These are phyloP conservation scores for pig (Sus scrofa) DNA, from an alignment of 2,113 vertebrate genomes.

Conservation along the genomic window DNA sequence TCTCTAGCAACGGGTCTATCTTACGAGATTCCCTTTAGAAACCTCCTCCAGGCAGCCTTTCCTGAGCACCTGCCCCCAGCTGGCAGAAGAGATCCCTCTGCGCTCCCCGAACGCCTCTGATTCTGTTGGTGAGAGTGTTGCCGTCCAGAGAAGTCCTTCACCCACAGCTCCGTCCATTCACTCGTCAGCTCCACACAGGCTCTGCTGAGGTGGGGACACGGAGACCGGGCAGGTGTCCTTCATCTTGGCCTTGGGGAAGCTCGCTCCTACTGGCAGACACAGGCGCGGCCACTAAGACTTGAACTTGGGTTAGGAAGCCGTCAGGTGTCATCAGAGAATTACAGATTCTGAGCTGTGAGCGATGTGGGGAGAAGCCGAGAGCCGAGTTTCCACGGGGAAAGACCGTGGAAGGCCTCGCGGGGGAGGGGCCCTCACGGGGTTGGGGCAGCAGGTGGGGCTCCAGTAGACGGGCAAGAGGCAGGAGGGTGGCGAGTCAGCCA, in stretches of 20 bases:
- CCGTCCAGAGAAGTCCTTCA: rapidly evolving
- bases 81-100: neutral
- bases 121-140: rapidly evolving
- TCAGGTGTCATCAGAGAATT: neutral
- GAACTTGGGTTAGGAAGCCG: neutral
- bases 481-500: rapidly evolving
- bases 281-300: neutral
- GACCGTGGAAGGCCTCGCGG: neutral
- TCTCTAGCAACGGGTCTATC: rapidly evolving
- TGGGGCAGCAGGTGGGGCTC: rapidly evolving
- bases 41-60: neutral
- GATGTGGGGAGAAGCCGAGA: neutral
- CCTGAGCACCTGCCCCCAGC: neutral
- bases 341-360: neutral
- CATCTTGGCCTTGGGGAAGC: neutral
- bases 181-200: neutral
- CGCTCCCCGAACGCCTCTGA: neutral
- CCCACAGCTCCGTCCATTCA: rapidly evolving
- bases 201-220: rapidly evolving
- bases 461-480: neutral
- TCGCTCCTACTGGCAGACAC: neutral
- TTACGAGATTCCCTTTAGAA: neutral
- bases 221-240: rapidly evolving
- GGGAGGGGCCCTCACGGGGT: rapidly evolving
- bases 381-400: neutral